These are phyloP conservation scores for Leptinotarsa defecta DNA, from an alignment of 1,140 invertebrate species.

Conservation along the genomic window DNA sequence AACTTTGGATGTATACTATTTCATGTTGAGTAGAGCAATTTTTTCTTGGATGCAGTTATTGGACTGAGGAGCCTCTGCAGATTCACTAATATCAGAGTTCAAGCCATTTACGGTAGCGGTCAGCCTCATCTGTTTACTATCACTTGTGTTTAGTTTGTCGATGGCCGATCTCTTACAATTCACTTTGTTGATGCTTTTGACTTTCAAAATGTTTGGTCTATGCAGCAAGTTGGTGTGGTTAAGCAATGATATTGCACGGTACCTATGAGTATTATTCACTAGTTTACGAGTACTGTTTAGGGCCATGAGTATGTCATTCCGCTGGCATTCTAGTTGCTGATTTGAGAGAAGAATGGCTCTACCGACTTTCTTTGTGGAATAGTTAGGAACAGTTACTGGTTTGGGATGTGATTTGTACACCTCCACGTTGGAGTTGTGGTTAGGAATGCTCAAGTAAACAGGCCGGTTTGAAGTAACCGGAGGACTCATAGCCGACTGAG, in stretches of 20 bases:
- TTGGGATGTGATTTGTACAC: slow-evolving; percentile 48
- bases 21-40: slow-evolving; percentile 40
- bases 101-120: slow-evolving; percentile 42
- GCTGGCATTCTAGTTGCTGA: slow-evolving; percentile 42
- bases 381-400: slow-evolving; percentile 41
- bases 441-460: slow-evolving; percentile 30
- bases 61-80: slow-evolving; percentile 37
- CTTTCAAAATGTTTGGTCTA: slow-evolving; percentile 43
- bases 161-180: slow-evolving; percentile 42
- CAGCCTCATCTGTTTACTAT: slow-evolving; percentile 42
- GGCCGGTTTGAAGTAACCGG: slow-evolving; percentile 30
- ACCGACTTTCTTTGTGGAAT: slow-evolving; percentile 41
- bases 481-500: slow-evolving; percentile 36
- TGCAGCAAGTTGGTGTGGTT: slow-evolving; percentile 34
- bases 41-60: slow-evolving; percentile 40
- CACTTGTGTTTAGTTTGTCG: slow-evolving; percentile 39
- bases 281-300: slow-evolving; percentile 35
- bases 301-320: slow-evolving; percentile 44
- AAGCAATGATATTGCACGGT: slow-evolving; percentile 33
- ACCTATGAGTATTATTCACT: slow-evolving; percentile 33
- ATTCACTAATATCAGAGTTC: slow-evolving; percentile 44
- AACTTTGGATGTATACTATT: slow-evolving; percentile 29
- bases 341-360: slow-evolving; percentile 43
- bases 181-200: slow-evolving; percentile 38
- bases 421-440: slow-evolving; percentile 36